Evolutionary conservation across 2,113 vertebrate genomes (phyloP), one percentile per base, ranked within the genome.

Genomic region (Xiphophorus maculatus): DNA sequence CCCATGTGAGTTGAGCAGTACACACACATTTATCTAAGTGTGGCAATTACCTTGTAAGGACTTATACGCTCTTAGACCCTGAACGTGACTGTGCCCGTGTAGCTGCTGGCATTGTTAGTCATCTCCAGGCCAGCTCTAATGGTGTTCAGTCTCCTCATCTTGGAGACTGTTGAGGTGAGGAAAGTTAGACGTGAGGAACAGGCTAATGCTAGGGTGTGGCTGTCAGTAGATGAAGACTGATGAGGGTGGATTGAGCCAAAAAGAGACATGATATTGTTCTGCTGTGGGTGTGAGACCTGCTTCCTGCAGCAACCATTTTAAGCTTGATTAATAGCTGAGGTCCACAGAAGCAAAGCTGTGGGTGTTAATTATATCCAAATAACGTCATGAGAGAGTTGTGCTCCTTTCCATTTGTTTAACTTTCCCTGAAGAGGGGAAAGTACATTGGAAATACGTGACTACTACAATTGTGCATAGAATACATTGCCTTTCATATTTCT

Each of bases 11-110:
- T 62, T 65, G 40, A 67, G 17, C 1, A 48, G 1, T 51, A 25
- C 61, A 69, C 33, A 25, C 48, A 54, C 87, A 75, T 66, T 58
- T n/a, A 65, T 11, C 14, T 3, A 51, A 2, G 63, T 66, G 1
- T 4, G 28, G 71, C 22, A 51, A 73, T 68, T 76, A 79, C 87
- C 85, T 76, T 80, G 63, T 88, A 82, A 82, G 82, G 68, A 19
- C 69, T 27, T 73, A 33, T 64, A 70, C 37, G 70, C 37, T 74
- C 68, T 42, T n/a, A 22, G 27, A 83, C 58, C 10, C 7, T 71
- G 58, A 88, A 83, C 13, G 14, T 87, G 79, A 83, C 75, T 35
- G 30, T 63, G 77, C 64, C 63, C 72, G 66, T 66, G 66, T 58
- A 69, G 73, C 44, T 69, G 2, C 72, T 73, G 58, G 33, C 32